Percentiles rank a stretch among this genome's conserved stretches.
Evolutionary conservation across 92 coral and sea anemone species (phyloP).

Genomic region (Porites evermanni): DNA sequence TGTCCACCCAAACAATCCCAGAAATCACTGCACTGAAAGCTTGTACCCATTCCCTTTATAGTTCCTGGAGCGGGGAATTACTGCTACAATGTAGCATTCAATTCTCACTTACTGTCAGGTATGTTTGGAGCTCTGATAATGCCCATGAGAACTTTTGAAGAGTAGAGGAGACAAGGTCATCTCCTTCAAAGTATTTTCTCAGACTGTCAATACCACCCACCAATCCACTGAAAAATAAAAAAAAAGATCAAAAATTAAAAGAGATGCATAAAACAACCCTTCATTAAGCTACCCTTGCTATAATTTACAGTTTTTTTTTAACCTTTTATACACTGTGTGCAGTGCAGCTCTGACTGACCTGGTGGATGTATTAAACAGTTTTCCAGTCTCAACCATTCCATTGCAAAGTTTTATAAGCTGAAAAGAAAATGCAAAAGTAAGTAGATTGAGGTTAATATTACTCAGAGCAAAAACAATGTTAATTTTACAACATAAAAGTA

Average conservation of each 20-base stretch:
- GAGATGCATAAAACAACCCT: background rate
- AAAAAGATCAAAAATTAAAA: no score
- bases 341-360: constrained; percentile 56
- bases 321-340: no score
- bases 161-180: constrained; percentile 78
- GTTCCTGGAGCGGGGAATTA: background rate
- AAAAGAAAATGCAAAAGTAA: background rate
- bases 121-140: constrained; percentile 76
- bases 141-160: constrained; percentile 80
- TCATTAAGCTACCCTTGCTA: background rate
- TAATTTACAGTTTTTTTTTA: no score
- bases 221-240: constrained; percentile 72
- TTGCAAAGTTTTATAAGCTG: constrained; percentile 92
- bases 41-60: no score
- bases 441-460: background rate
- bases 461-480: no score
- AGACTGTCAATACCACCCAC: constrained; percentile 81
- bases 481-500: no score
- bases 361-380: constrained; percentile 77
- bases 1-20: no score
- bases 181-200: constrained; percentile 84
- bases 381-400: constrained; percentile 92
- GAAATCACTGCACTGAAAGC: no score
- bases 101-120: constrained; percentile 68
- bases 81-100: background rate